A percentile compares a stretch with the other conserved stretches of the same genome.
These are phyloP conservation scores for Epinotia demarniana DNA, from an alignment of 2,888 invertebrate species.

Conservation along the genomic window DNA sequence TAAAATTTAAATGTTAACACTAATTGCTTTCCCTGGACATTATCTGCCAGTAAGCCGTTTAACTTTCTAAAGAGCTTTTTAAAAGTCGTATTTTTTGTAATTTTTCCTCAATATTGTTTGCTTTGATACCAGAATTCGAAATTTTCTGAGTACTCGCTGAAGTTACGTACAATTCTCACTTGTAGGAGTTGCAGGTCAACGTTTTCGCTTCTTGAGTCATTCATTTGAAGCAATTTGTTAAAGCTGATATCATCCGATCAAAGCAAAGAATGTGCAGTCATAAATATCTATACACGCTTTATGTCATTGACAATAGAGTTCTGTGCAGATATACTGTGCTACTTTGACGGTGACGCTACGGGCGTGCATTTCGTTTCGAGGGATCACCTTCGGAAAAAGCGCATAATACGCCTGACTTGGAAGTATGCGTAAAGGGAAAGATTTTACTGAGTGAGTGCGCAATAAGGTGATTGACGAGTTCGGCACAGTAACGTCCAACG, in stretches of 20 bases:
- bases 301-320: too few relatives aligned
- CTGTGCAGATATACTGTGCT: too few relatives aligned
- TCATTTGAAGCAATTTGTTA: too few relatives aligned
- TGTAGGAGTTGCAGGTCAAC: neutral
- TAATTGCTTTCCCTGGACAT: constrained; percentile 38
- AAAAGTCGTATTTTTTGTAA: constrained; percentile 17
- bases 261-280: too few relatives aligned
- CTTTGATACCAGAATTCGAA: neutral
- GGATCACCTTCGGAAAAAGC: too few relatives aligned
- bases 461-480: neutral
- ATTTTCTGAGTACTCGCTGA: neutral
- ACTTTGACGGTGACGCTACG: too few relatives aligned
- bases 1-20: constrained; percentile 40
- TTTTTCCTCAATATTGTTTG: constrained; percentile 10
- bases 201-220: too few relatives aligned
- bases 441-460: neutral
- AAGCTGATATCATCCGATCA: too few relatives aligned
- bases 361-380: too few relatives aligned
- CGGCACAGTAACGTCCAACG: too few relatives aligned
- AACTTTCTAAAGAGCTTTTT: constrained; percentile 34
- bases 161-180: neutral
- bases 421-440: neutral
- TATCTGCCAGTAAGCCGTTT: constrained; percentile 15
- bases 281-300: too few relatives aligned
- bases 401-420: too few relatives aligned